Evolutionary conservation across 2,797 vertebrate species (phyloP), one percentile per base, ranked within the genome.

Genomic region (Brachymystax lenok): DNA sequence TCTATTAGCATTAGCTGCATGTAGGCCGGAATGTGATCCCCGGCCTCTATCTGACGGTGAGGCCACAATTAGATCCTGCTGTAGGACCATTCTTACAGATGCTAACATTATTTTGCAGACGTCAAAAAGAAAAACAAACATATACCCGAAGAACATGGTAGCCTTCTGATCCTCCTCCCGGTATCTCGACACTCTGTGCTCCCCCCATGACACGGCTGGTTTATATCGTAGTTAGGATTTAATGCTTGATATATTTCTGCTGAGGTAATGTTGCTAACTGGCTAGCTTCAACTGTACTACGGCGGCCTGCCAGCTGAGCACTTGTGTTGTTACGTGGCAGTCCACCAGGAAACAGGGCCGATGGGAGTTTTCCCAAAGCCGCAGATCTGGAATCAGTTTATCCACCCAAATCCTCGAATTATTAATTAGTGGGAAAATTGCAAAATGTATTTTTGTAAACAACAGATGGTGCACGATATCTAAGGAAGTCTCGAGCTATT

Each of bases 111-210:
- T 46, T 59, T 66, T 51, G 17, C 35, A 19, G 16, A 80, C 69
- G 71, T 74, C 66, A 0, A 27, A 27, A 40, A 5, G 10, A 70
- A n/a, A 0, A 75, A 5, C 61, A 2, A 16, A 61, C 74, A 84
- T 89, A 91, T 66, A 99, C 97, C 92, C 97, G 92, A 73, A 99
- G 91, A 84, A 99, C 97, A 78, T 98, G 97, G 88, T 98, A 99
- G 74, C 97, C 97, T 88, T 99, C 97, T 0, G 96, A 98, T 76
- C 97, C 97, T 79, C 97, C 97, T 54, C 97, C 97, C 8, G 98
- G 97, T 89, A 98, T 97, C 91, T 98, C 97, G 85, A 98, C 94
- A 82, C 98, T 99, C 92, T 98, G 97, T 79, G 96, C 89, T 63
- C 94, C 95, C 88, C 97, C 98, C 97, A 98, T 98, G 52, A 4